Base-by-base conservation (phyloP, 2,797 vertebrate species). In the Lindbergichthys nudifrons region DNA sequence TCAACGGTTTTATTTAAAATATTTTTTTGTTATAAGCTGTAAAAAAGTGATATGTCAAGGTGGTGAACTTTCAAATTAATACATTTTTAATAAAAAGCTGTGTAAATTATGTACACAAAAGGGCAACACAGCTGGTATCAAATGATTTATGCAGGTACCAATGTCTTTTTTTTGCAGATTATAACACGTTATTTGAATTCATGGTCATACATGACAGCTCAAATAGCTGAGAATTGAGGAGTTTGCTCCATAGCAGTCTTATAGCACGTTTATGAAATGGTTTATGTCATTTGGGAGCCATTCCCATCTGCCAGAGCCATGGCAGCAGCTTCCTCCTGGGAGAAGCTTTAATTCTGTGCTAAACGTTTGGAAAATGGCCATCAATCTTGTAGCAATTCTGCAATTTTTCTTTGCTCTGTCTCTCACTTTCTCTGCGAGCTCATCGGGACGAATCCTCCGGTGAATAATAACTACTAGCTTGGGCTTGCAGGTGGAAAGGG, bases 301-400 rank as follows among this genome's bases (percentile, higher is more conserved):
- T 53, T 69, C 56, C 52, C 70, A 36, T 76, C 65, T 62, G 50
- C 56, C 6, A 3, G 14, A 18, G n/a, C 7, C 50, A 73, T 10
- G 32, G 32, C 32, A 32, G 23, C 0, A 61, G 71, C 36, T 46
- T 77, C 54, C 39, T 81, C 66, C 52, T 6, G 58, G 61, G 76
- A 70, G 18, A 70, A 77, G 46, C 45, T 69, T 66, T 70, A 0
- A 3, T 56, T 81, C 70, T 51, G 30, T 46, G 12, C 47, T 68
- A 30, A 69, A 61, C 64, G 18, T 68, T 61, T 30, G 46, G 21
- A 18, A 58, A 73, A 52, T 43, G 32, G 0, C 45, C 65, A 43
- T 74, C 45, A 50, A 62, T 82, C 52, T 52, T 74, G 3, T 0
- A 3, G 19, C 53, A 26, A 0, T 66, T 16, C 53, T 59, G 52